Conservation (phyloP, 2,113 vertebrate genomes). For the Zootoca vivipara region DNA sequence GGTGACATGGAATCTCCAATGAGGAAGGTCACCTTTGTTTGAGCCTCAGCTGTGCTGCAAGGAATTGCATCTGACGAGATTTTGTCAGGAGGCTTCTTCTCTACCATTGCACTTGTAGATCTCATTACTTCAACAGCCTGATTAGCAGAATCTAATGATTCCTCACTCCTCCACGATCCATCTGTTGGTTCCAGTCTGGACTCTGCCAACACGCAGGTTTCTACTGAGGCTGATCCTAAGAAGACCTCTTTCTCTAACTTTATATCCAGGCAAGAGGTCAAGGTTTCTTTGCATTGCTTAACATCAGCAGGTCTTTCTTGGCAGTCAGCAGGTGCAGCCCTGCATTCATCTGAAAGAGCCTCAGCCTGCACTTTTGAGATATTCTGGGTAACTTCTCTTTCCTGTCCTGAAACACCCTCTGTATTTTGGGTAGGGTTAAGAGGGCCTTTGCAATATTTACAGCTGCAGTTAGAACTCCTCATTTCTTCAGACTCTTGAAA, state of each 20-base stretch:
- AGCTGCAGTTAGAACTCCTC: constrained; percentile 80
- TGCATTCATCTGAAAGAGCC: constrained; percentile 64
- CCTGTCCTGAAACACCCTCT: constrained; percentile 60
- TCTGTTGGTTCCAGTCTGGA: constrained; percentile 53
- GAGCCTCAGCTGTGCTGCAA: constrained; percentile 69
- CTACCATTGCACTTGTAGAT: constrained; percentile 73
- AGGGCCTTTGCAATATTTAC: constrained; percentile 84
- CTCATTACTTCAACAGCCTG: constrained; percentile 57
- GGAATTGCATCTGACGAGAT: constrained; percentile 64
- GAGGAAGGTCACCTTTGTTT: constrained; percentile 93
- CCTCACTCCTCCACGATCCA: constrained; percentile 57
- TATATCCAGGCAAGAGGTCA: constrained; percentile 71
- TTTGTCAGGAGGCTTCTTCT: constrained; percentile 95
- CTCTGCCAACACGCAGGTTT: constrained; percentile 64
- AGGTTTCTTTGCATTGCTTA: constrained; percentile 71
- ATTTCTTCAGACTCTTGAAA: constrained; percentile 75
- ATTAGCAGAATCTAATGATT: constrained; percentile 53
- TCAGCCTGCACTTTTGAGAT: constrained; percentile 77
- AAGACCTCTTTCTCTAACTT: constrained; percentile 81
- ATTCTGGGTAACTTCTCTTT: constrained; percentile 68
- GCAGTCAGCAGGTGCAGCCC: constrained; percentile 57
- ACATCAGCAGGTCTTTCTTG: constrained; percentile 70
- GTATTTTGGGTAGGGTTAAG: constrained; percentile 69
- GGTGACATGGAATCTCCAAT: constrained; percentile 98
- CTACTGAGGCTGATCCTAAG: constrained; percentile 78